Evolutionary conservation across 2,797 vertebrate species (phyloP), one percentile per base, ranked within the genome.

Genomic region (Kryptolebias ocellatus): DNA sequence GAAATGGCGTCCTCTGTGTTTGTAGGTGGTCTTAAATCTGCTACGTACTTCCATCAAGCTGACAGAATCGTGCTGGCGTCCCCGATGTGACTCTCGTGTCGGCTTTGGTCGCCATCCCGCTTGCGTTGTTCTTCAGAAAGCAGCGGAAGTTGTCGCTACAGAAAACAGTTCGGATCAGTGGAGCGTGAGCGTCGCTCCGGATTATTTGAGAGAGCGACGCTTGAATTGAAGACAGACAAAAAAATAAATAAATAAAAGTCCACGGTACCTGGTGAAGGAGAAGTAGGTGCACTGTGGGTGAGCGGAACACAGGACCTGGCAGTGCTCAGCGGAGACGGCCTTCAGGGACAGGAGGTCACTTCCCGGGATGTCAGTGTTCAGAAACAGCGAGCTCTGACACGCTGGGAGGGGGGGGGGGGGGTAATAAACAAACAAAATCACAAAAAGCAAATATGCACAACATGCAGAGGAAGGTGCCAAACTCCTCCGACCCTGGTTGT

Each of bases 281-380:
- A 91, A 92, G 81, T 67, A 90, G 49, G 70, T 81, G 59, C 92
- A 93, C 5, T 0, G 14, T 4, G 87, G 90, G 53, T 93, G 76
- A 46, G 44, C 65, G 2, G 81, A 76, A 64, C 91, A 93, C 62
- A 92, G 46, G 0, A 7, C 24, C 61, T 72, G 88, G 60, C 91
- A 92, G 53, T 90, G 83, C 28, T 89, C 75, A 58, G 85, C 4
- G 12, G 89, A 90, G 6, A 28, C 79, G 16, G 86, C 68, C 0
- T 66, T 29, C 18, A 81, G 10, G 0, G 2, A 7, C 46, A 70
- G 0, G 0, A 88, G 1, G 61, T 83, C 4, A 0, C 34, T 47
- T 50, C 79, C 85, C 2, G 49, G 54, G 64, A 88, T 83, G 27
- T 83, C 39, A 5, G 55, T 76, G 27, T 20, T 46, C 2, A 28